phyloP scores from a whole-genome alignment of 1,140 invertebrate genomes.

The Periplaneta americana region DNA sequence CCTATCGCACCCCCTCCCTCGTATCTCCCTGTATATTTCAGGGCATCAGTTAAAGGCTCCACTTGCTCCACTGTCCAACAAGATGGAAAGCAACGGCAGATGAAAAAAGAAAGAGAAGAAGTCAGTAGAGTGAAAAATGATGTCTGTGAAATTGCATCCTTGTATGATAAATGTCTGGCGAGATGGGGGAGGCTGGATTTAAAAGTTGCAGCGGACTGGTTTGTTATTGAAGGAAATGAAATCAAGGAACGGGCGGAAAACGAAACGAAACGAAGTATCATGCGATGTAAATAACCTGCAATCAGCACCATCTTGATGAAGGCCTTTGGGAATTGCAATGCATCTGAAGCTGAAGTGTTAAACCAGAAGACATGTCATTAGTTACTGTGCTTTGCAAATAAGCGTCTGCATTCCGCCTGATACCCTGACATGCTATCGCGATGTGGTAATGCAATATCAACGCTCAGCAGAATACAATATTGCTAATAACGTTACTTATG shows the following conservation, averaged over 20 bases:
- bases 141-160: constrained; percentile 12
- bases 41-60: background rate
- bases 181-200: background rate
- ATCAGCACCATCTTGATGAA: background rate
- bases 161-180: constrained; percentile 8
- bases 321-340: too few species aligned
- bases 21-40: background rate
- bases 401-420: too few species aligned
- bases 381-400: too few species aligned
- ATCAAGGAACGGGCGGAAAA: background rate
- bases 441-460: too few species aligned
- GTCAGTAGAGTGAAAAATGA: constrained; percentile 13
- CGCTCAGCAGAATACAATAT: too few species aligned
- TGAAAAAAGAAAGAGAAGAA: background rate
- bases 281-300: background rate
- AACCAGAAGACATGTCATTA: too few species aligned
- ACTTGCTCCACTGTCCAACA: background rate
- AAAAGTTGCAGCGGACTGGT: background rate
- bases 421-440: too few species aligned
- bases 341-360: too few species aligned
- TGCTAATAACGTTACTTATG: too few species aligned
- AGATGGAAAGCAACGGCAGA: background rate
- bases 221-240: background rate
- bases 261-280: background rate
- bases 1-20: background rate